Evolutionary conservation across 2,113 vertebrate species (phyloP), one percentile per base, ranked within the genome.

Genomic region (Ageneiosus marmoratus): DNA sequence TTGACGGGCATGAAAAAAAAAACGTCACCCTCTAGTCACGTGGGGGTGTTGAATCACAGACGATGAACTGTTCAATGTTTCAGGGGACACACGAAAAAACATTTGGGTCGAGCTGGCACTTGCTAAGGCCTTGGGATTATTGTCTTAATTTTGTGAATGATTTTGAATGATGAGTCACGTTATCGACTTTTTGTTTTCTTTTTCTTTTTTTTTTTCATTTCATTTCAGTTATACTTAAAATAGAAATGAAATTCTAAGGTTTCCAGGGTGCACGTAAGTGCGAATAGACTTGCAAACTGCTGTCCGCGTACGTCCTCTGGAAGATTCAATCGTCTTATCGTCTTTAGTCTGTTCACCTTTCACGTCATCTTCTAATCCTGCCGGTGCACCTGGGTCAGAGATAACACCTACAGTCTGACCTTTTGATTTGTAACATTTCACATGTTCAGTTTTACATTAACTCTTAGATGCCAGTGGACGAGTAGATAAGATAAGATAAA

Each of bases 101-200:
- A 15, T 76, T n/a, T 78, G 32, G 46, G 51, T 84, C 34, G 62
- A 77, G 79, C 51, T 58, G 79, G 58, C 69, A 16, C 53, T 69
- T 81, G 41, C 32, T 63, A 70, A 83, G 80, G 50, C 56, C 72
- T 84, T 73, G 67, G 77, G 81, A 77, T 77, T 76, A 83, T 82
- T 77, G 86, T 87, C 86, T 87, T 87, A 83, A 87, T 73, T 80
- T 58, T 74, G 76, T 55, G 62, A 83, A 81, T 69, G 78, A 67
- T 15, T 65, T 78, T 75, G 24, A 22, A 70, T n/a, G 37, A 41
- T 48, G 70, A 72, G 70, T 78, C 69, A 7, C 44, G 77, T 81
- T 77, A 77, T 72, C 56, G 65, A 86, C n/a, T 55, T 50, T 10
- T 78, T 48, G 37, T 18, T 62, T 77, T 48, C 20, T 5, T 51